Evolutionary conservation across 2,888 invertebrate species (phyloP).

Genomic region (Pachycephus smyrnensis): DNA sequence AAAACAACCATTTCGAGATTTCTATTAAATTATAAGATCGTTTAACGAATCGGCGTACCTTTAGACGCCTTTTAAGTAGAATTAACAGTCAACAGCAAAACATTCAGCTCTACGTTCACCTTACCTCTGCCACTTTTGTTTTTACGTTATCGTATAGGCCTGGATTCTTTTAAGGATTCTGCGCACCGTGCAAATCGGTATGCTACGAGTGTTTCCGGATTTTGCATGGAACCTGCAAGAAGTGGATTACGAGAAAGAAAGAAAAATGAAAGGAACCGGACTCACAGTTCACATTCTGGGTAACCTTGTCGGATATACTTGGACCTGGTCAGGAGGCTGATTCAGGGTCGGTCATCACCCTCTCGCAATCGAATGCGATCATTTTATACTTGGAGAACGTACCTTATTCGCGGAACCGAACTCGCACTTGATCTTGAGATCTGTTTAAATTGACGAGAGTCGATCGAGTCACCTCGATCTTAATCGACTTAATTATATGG

Average conservation of each 20-base stretch:
- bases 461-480: background rate
- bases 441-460: background rate
- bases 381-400: background rate
- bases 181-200: background rate
- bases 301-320: slow-evolving; percentile 7
- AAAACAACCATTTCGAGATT: background rate
- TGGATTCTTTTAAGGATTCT: background rate
- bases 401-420: background rate
- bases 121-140: background rate
- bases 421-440: background rate
- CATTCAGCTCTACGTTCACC: background rate
- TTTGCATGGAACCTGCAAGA: background rate
- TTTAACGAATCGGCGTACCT: background rate
- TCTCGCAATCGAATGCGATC: background rate
- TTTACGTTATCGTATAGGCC: background rate
- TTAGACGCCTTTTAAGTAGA: background rate
- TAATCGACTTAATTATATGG: background rate
- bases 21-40: background rate
- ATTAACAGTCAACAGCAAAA: background rate
- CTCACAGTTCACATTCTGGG: background rate
- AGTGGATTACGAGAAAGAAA: background rate
- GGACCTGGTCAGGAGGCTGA: slow-evolving; percentile 20
- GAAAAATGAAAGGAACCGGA: slow-evolving; percentile 5
- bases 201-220: background rate
- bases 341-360: slow-evolving; percentile 25